phyloP scores from a whole-genome alignment of 2,888 invertebrate genomes.

The Drosophila aldrichi region DNA sequence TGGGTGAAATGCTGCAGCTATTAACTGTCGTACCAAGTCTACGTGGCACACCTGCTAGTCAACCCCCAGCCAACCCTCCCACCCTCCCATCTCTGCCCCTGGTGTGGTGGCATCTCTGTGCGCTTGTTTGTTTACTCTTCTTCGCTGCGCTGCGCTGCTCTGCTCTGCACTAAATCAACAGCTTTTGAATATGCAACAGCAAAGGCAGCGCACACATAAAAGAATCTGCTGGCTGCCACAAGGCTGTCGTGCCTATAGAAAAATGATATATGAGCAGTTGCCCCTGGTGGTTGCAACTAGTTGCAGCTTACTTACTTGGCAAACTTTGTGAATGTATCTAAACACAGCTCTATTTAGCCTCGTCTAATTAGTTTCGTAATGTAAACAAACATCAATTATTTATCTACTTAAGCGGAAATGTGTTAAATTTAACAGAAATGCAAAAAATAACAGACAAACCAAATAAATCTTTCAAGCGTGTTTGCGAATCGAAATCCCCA shows the following conservation, averaged over 20 bases:
- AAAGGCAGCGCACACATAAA: conserved; percentile 26
- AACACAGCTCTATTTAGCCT: conserved; percentile 21
- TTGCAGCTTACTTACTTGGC: conserved; percentile 14
- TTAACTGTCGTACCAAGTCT: conserved; percentile 24
- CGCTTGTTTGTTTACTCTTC: conserved; percentile 58
- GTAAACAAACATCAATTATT: conserved; percentile 48
- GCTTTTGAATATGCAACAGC: conserved; percentile 50
- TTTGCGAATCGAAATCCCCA: conserved; percentile 42
- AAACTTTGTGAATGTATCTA: conserved; percentile 4
- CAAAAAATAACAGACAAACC: neutral
- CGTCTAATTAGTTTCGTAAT: conserved; percentile 40
- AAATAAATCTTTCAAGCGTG: conserved; percentile 59
- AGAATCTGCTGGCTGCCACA: conserved; percentile 46
- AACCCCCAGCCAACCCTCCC: too few relatives aligned
- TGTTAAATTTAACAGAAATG: conserved; percentile 15
- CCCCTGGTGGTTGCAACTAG: conserved; percentile 41
- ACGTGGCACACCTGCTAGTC: conserved; percentile 1
- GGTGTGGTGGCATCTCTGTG: neutral
- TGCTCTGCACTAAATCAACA: conserved; percentile 54
- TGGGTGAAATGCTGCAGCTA: conserved; percentile 34
- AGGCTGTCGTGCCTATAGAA: conserved; percentile 42
- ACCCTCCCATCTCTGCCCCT: too few relatives aligned
- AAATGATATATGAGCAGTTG: conserved; percentile 37
- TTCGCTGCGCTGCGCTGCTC: conserved; percentile 16
- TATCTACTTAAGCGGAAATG: conserved; percentile 35